Base-by-base conservation (phyloP, 2,797 vertebrate genomes). In the Ctenochaetus hawaiiensis region DNA sequence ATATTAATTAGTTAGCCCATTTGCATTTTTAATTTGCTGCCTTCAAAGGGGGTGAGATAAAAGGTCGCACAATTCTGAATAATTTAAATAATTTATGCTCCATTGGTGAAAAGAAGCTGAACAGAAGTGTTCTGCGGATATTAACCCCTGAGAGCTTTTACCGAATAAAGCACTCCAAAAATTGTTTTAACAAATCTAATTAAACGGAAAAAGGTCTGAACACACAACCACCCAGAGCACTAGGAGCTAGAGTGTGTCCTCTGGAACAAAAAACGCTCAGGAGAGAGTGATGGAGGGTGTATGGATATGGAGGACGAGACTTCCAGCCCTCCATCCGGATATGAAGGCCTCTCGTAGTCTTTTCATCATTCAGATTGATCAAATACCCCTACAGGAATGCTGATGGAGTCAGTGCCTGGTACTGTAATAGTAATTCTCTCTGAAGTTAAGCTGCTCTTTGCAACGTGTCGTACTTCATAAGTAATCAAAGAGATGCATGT, bases 71-170 rank as follows among this genome's bases (percentile, higher is more conserved):
- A 98, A 99, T 99, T 99, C 98, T 98, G 99, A 99, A 99, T 99
- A 99, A 99, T 99, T 99, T 99, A 99, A 99, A 99, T 99, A 99
- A 99, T 99, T 99, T 99, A 99, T 99, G 98, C 98, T 99, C 97
- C 97, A 97, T 97, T 97, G 97, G 97, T 99, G 98, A 98, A 99
- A 99, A 99, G 98, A 97, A 97, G 96, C 97, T 97, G 97, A 98
- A 98, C 98, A 97, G 97, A 97, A 99, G 98, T 97, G 96, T 96
- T 97, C 97, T 96, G 96, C 96, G 97, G 97, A 98, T 98, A 97
- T 99, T 98, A 99, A 99, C 97, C 97, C 98, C 96, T 98, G 95
- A 96, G 95, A 96, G 95, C 95, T 96, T 95, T 96, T 95, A 96
- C 93, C 93, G 92, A 95, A 95, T 95, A 95, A 95, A 95, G 95